Conservation (phyloP, 1,140 invertebrate species). For the Temnothorax nylanderi region DNA sequence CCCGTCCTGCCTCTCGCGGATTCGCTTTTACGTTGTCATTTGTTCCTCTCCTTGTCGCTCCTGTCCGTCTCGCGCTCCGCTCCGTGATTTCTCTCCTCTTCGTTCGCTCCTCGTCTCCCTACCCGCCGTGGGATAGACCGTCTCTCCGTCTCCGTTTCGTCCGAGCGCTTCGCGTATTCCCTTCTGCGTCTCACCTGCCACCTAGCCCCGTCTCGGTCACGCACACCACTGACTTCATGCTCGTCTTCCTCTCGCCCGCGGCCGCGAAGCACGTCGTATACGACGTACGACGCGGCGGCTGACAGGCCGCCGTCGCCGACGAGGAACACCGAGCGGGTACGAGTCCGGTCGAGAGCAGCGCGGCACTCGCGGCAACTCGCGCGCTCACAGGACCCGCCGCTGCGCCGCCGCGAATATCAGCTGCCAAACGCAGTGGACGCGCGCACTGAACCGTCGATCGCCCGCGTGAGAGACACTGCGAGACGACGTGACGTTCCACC, state of each 20-base stretch:
- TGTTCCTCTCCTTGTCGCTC: conserved; percentile 33
- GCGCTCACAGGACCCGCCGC: neutral
- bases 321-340: conserved; percentile 27
- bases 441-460: conserved; percentile 33
- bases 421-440: conserved; percentile 47
- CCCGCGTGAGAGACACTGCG: conserved; percentile 15
- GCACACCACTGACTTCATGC: conserved; percentile 37
- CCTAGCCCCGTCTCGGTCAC: conserved; percentile 40
- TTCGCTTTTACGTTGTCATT: conserved; percentile 17
- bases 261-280: conserved; percentile 34
- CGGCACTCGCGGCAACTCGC: neutral
- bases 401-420: conserved; percentile 24
- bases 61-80: neutral
- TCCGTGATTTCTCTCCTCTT: neutral
- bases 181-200: conserved; percentile 43
- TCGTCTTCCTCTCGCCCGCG: conserved; percentile 25
- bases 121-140: neutral
- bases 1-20: neutral
- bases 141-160: neutral
- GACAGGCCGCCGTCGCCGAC: neutral
- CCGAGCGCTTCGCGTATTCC: neutral
- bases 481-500: conserved; percentile 17
- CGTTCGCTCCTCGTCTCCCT: neutral
- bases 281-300: conserved; percentile 4
- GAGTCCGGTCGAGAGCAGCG: conserved; percentile 21